phyloP scores from a whole-genome alignment of 2,113 vertebrate genomes.

The Clarias gariepinus region DNA sequence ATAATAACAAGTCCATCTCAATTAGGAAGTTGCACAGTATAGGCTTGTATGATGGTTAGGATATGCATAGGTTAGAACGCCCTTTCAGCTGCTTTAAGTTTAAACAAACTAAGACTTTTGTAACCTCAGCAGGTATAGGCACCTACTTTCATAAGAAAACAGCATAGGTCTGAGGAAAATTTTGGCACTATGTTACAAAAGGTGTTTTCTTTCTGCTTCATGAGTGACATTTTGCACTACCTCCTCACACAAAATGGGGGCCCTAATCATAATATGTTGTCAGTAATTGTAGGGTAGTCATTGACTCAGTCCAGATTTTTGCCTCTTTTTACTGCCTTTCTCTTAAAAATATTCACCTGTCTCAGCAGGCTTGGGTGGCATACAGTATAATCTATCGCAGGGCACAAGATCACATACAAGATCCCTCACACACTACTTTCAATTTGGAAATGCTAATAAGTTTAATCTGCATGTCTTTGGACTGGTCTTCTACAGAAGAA shows the following conservation, averaged over 20 bases:
- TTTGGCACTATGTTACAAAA: constrained; percentile 28
- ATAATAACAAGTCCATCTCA: not conserved
- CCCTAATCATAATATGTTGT: not conserved
- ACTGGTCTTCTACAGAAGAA: no score
- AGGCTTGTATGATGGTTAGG: not conserved
- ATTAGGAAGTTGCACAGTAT: not conserved
- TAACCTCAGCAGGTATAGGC: constrained; percentile 23
- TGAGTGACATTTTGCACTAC: not conserved
- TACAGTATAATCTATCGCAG: no score
- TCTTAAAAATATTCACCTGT: constrained; percentile 4
- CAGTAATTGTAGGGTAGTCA: constrained; percentile 21
- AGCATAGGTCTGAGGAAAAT: constrained; percentile 18
- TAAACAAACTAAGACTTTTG: constrained; percentile 19
- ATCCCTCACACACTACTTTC: not conserved
- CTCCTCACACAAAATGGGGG: constrained; percentile 23
- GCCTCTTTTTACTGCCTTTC: constrained; percentile 12
- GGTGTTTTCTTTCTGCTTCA: not conserved
- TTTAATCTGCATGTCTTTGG: no score
- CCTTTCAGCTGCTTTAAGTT: not conserved
- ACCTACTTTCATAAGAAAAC: constrained; percentile 19
- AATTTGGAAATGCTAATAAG: no score
- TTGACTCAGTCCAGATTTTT: constrained; percentile 12
- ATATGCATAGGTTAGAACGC: not conserved
- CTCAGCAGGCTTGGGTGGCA: constrained; percentile 20
- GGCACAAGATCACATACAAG: not conserved